Base-by-base conservation (phyloP, 2,888 invertebrate genomes). In the Pseudococcus viburni region DNA sequence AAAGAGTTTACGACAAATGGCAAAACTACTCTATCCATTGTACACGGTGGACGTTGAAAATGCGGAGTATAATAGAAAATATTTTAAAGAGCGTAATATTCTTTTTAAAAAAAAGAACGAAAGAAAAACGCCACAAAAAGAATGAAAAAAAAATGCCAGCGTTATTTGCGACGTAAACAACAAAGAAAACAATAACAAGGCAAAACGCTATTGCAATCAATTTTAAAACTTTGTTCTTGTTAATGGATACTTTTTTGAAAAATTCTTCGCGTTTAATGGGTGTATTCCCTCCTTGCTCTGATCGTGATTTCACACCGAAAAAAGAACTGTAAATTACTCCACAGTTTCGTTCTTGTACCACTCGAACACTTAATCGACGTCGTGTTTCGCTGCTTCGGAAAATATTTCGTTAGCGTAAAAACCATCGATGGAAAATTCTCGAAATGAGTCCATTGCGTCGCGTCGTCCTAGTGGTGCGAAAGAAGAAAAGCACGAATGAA, bases 151-250 rank as follows among this genome's bases (percentile, higher is more conserved):
- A 73, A 73, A 73, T 12, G 22, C 68, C 68, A 73, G 11, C 68
- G 68, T 73, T 73, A 73, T 73, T 73, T 73, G 68, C 80, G 42
- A 42, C 42, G 42, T 80, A 80, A 80, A 80, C 80, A 80, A 80
- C 80, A 80, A 80, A 80, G 80, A 80, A 80, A 80, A 80, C 42
- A 80, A 80, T 80, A 80, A 80, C 42, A 80, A 80, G 68, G 68
- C 80, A 80, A 80, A 80, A 80, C 17, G 42, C 42, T 80, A 80
- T 80, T 80, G 80, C 80, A 80, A 80, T 80, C 80, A 80, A 80
- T 80, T 80, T 80, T 80, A 80, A 80, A 80, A 80, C 80, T 80
- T 80, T 80, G 80, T 80, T 80, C 80, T 80, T 42, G 80, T 80
- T 80, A 80, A 80, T 80, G 46, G 80, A 80, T 80, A 80, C 42